Evolutionary conservation across 2,888 invertebrate genomes (phyloP), one percentile per base, ranked within the genome.

Genomic region (Melinaea marsaeus): DNA sequence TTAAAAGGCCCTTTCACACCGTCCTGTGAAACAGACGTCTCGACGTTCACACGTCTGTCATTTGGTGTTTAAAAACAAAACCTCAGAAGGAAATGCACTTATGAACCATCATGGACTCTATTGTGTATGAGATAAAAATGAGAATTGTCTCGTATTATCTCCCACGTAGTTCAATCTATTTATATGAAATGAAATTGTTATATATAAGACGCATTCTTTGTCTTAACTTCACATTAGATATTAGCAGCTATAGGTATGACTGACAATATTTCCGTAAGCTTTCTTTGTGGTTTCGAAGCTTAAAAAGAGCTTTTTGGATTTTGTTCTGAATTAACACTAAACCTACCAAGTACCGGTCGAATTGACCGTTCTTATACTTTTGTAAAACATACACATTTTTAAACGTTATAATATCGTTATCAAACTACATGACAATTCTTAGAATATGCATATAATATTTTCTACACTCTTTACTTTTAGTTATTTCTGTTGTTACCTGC

Each of bases 41-140:
- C 71, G 66, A 67, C 70, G 86, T 88, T 88, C 88, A 85, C 88
- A 88, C 85, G 88, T 85, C 83, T 80, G 85, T 88, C 88, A 72
- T 81, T 75, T 68, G 69, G 72, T 68, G 69, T 73, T 71, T 68
- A 72, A 79, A 83, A 85, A 84, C 80, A 84, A 84, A 83, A 84
- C 79, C 80, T 76, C 71, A 61, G 65, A 64, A 68, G 65, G 60
- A 67, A 65, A 69, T 65, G 56, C 58, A 70, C 67, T 65, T 69
- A 64, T 60, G n/a, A 55, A 54, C 4, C 7, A 11, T 4, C 56
- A 65, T 78, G 57, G 71, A 74, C 77, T 69, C 73, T 82, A 75
- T 64, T 0, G 0, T 2, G 0, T 22, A 3, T 1, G 47, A 1
- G 5, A 66, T 78, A 79, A 75, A 72, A 74, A 61, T 57, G 58